These are phyloP conservation scores for Phyllotreta striolata DNA, from an alignment of 2,888 invertebrate genomes.

Conservation along the genomic window DNA sequence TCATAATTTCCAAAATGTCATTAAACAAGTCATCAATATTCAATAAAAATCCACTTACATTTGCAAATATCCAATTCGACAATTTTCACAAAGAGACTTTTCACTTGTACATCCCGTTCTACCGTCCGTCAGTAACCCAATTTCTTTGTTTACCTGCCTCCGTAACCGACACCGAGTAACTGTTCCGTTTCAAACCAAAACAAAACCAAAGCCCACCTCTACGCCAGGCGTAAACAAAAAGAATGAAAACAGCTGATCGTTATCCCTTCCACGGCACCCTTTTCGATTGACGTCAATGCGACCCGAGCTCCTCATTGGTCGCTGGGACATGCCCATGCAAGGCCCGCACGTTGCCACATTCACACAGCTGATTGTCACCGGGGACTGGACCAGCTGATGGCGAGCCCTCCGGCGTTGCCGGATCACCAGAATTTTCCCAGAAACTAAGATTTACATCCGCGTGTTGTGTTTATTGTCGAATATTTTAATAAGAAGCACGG, in stretches of 20 bases:
- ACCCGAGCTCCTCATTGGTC: conserved; percentile 43
- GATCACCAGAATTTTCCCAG: conserved; percentile 22
- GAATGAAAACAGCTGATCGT: conserved; percentile 51
- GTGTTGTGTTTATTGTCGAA: neutral
- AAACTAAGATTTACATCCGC: neutral
- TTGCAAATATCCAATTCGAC: neutral
- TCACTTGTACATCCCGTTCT: neutral
- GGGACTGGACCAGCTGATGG: conserved; percentile 47
- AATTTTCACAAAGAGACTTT: conserved; percentile 12
- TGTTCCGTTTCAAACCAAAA: conserved; percentile 31
- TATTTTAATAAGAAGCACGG: neutral
- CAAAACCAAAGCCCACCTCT: conserved; percentile 27
- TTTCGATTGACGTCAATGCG: conserved; percentile 46
- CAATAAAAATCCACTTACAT: too few relatives aligned
- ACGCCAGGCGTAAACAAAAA: conserved; percentile 14
- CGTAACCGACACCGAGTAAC: neutral
- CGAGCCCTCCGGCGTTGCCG: conserved; percentile 29
- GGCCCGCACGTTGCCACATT: conserved; percentile 44
- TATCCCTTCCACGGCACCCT: conserved; percentile 38
- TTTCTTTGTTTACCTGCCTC: conserved; percentile 27
- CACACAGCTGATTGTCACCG: conserved; percentile 53
- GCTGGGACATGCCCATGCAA: conserved; percentile 22
- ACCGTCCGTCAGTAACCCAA: conserved; percentile 14
- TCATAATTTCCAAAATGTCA: too few relatives aligned
- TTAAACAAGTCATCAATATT: too few relatives aligned